Percentiles rank a stretch among this genome's conserved stretches.
Conservation (phyloP, 2,113 vertebrate species). For the Mionectes macconnelli region DNA sequence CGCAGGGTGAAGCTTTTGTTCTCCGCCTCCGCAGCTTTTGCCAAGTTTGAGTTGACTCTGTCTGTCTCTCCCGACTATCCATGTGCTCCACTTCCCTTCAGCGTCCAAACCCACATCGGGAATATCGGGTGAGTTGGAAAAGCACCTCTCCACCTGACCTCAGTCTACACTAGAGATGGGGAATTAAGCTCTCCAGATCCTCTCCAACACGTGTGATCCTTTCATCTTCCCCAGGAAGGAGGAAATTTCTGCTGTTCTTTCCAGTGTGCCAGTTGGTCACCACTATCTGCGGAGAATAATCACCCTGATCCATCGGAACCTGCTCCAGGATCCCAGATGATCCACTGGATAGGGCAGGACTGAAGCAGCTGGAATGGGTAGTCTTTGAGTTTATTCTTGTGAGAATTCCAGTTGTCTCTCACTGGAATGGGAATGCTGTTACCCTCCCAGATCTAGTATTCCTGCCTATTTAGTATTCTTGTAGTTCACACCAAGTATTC, state of each 20-base stretch:
- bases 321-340: constrained; percentile 52
- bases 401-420: background rate
- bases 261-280: constrained; percentile 59
- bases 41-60: constrained; percentile 76
- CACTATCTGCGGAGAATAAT: constrained; percentile 74
- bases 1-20: constrained; percentile 76
- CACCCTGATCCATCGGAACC: constrained; percentile 45
- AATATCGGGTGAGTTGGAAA: constrained; percentile 68
- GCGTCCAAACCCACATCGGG: constrained; percentile 64
- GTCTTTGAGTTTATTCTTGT: background rate
- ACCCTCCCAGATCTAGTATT: background rate
- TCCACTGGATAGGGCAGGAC: background rate
- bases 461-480: background rate
- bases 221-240: constrained; percentile 67
- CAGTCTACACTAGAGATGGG: background rate
- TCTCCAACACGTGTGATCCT: background rate
- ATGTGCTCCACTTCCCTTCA: constrained; percentile 51
- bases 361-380: background rate
- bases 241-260: constrained; percentile 65
- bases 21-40: constrained; percentile 67
- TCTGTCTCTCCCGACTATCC: constrained; percentile 70
- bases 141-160: background rate
- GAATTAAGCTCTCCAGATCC: accelerated
- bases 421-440: background rate
- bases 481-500: background rate